Evolutionary conservation across 2,888 invertebrate species (phyloP), one percentile per base, ranked within the genome.

Genomic region (Catonia carolina): DNA sequence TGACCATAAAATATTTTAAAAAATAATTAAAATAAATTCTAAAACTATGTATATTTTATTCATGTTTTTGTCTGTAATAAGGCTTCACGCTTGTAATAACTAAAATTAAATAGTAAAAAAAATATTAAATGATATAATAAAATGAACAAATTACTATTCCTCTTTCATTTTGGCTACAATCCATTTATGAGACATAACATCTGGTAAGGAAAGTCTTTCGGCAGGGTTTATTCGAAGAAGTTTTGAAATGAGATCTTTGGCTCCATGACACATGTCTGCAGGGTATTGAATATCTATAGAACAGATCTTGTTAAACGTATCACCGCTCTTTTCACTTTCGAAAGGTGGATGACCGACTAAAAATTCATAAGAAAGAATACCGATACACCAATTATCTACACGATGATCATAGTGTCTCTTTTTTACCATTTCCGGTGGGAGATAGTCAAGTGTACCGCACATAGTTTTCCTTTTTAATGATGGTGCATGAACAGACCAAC

Each of bases 381-480:
- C 98, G 55, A 94, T 77, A 68, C 95, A 94, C 98, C 98, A 98
- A 66, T 93, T 82, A 74, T 98, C 98, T 0, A 91, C 87, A 60
- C 81, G 83, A 56, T 89, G 83, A 66, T 89, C 84, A 69, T 99
- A 96, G 0, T 79, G 74, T 67, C 82, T 78, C 0, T 87, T 84
- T 63, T 84, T 83, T 5, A 99, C 84, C 95, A 99, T 98, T 76
- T 99, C 98, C 8, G 97, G 97, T 0, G 96, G 92, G 20, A 97
- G 76, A 73, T 97, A 97, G 75, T 97, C 96, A 41, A 96, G 75
- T 1, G 96, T 97, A 1, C 97, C 96, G 68, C 97, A 97, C 76
- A 96, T 81, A 1, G 97, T 97, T 35, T 57, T 65, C 8, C 56
- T 62, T 45, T 79, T 81, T 63, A 83, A 82, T 10, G 86, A 85